phyloP scores from a whole-genome alignment of 2,113 vertebrate genomes.

The Bubo bubo region DNA sequence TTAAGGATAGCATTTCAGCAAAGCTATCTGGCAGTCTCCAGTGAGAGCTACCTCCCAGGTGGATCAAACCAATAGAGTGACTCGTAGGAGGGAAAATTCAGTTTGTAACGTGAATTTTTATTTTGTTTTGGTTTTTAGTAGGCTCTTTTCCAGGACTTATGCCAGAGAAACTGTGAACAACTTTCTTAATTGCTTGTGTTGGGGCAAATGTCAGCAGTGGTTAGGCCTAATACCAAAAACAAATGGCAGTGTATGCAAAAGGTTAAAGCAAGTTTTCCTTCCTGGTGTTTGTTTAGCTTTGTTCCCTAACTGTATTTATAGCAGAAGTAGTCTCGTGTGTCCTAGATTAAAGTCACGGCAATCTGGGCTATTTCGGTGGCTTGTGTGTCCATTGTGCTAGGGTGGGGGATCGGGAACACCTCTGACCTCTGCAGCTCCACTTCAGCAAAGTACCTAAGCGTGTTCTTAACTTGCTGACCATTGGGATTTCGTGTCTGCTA shows the following conservation, averaged over 20 bases:
- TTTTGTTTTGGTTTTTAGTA: background rate
- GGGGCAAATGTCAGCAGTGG: background rate
- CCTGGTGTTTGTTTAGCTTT: slow-evolving; percentile 38
- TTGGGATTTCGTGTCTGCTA: background rate
- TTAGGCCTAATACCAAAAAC: background rate
- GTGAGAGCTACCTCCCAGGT: background rate
- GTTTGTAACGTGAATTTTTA: background rate
- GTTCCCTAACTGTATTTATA: background rate
- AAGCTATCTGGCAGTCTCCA: background rate
- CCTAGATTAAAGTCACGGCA: background rate
- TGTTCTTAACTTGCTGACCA: background rate
- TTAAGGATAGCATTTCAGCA: background rate
- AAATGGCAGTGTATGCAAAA: background rate
- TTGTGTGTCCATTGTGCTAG: background rate
- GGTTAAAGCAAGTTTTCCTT: slow-evolving; percentile 17
- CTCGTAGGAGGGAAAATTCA: background rate
- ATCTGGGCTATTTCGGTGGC: background rate
- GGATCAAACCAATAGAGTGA: background rate
- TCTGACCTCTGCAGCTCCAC: background rate
- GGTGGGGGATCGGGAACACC: background rate
- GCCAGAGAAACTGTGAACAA: background rate
- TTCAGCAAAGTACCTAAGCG: background rate
- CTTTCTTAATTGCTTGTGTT: slow-evolving; percentile 1
- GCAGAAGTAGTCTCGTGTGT: background rate
- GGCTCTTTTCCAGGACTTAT: background rate